Percentiles rank a stretch among this genome's conserved stretches.
These are phyloP conservation scores for Colostygia pectinataria DNA, from an alignment of 2,888 invertebrate genomes.

Conservation along the genomic window DNA sequence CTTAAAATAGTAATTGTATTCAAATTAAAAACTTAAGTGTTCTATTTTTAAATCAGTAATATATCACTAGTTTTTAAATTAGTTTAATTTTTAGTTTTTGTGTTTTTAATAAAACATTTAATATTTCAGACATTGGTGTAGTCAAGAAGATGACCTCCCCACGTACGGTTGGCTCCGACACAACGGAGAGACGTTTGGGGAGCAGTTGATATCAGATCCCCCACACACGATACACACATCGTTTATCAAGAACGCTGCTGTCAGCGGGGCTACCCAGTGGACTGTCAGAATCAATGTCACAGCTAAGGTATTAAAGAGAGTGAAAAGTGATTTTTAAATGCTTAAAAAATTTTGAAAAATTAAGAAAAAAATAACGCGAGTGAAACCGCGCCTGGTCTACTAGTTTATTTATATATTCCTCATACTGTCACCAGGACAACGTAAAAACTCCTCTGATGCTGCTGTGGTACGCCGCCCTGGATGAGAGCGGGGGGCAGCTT, in stretches of 20 bases:
- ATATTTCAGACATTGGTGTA: slow-evolving; percentile 92
- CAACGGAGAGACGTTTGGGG: slow-evolving; percentile 95
- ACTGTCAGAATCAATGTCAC: slow-evolving; percentile 88
- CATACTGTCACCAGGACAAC: slow-evolving; percentile 42
- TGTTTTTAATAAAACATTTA: neutral
- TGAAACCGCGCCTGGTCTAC: too few species aligned
- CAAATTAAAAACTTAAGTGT: too few species aligned
- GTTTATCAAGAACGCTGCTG: slow-evolving; percentile 90
- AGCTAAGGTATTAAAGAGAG: slow-evolving; percentile 51
- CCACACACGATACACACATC: slow-evolving; percentile 90
- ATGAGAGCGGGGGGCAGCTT: slow-evolving; percentile 82
- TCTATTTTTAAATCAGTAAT: too few species aligned
- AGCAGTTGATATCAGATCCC: slow-evolving; percentile 93
- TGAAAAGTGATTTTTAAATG: slow-evolving; percentile 6
- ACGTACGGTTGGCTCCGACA: slow-evolving; percentile 96
- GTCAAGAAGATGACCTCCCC: slow-evolving; percentile 91
- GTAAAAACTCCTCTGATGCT: slow-evolving; percentile 84
- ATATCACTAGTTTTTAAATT: too few species aligned
- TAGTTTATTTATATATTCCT: too few species aligned
- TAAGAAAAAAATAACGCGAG: too few species aligned
- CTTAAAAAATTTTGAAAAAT: too few species aligned
- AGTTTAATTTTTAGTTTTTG: neutral
- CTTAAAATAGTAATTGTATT: too few species aligned
- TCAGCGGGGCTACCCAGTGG: slow-evolving; percentile 95
- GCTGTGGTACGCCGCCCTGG: slow-evolving; percentile 92